Percentiles rank a stretch among this genome's conserved stretches.
Evolutionary conservation across 2,113 vertebrate species (phyloP).

Genomic region (Engraulis encrasicolus): DNA sequence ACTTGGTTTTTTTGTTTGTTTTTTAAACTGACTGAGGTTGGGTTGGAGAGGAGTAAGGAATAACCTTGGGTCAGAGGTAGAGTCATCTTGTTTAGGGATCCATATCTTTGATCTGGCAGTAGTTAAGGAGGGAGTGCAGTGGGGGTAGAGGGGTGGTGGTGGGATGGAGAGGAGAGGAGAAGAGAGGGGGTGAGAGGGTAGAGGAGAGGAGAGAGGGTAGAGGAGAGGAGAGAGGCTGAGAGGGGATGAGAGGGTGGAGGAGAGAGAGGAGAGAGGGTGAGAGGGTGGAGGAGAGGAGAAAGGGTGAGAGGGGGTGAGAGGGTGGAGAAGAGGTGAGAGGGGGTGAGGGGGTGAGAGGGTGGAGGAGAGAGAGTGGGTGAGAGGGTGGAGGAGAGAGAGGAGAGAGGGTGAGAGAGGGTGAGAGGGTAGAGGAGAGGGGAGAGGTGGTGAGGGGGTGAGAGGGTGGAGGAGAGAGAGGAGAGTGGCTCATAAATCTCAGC

Average conservation of each 20-base stretch:
- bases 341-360: no score
- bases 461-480: background rate
- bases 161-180: background rate
- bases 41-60: slow-evolving; percentile 50
- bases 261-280: background rate
- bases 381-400: slow-evolving; percentile 55
- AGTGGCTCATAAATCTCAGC: background rate
- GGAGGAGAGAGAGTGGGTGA: no score
- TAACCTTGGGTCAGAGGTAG: slow-evolving; percentile 57
- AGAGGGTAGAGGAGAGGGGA: background rate
- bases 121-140: slow-evolving; percentile 53
- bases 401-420: background rate
- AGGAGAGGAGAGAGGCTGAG: no score
- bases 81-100: slow-evolving; percentile 60
- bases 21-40: background rate
- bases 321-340: background rate
- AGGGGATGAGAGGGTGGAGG: slow-evolving; percentile 48
- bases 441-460: background rate
- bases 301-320: background rate
- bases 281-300: no score
- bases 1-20: no score
- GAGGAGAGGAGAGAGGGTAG: background rate
- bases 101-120: slow-evolving; percentile 65
- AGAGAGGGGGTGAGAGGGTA: no score
- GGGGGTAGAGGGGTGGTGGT: background rate